Percentiles rank a stretch among this genome's conserved stretches.
Conservation (phyloP, 1,140 invertebrate genomes). For the Ganaspis sp. region DNA sequence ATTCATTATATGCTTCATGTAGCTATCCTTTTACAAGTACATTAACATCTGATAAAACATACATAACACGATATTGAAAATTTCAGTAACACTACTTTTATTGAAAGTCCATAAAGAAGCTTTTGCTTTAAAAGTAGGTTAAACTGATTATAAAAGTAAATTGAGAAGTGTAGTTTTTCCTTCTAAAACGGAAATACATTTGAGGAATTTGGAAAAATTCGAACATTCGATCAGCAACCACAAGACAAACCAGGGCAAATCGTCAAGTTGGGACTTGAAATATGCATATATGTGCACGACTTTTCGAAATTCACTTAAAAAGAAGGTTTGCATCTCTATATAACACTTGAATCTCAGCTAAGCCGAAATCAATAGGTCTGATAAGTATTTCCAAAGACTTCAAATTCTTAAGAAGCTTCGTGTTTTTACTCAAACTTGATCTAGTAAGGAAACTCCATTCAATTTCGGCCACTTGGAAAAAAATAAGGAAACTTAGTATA, state of each 20-base stretch:
- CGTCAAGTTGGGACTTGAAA: background rate
- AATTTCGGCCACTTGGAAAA: background rate
- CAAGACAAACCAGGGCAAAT: constrained; percentile 1
- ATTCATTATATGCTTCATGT: too few relatives aligned
- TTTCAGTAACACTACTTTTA: background rate
- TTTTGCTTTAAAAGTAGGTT: background rate
- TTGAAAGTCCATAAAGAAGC: background rate
- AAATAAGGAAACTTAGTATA: too few relatives aligned
- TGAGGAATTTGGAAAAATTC: background rate
- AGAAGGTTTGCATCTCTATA: constrained; percentile 2
- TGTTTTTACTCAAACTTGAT: background rate
- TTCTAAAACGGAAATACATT: background rate
- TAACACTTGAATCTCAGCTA: background rate
- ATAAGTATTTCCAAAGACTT: constrained; percentile 20
- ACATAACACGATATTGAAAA: background rate
- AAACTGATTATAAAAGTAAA: background rate
- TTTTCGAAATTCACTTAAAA: constrained; percentile 1
- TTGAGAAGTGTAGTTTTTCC: background rate
- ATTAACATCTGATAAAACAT: background rate
- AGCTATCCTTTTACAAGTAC: too few relatives aligned
- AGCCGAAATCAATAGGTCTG: constrained; percentile 26
- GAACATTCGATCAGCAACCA: constrained; percentile 10
- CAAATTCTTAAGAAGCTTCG: background rate
- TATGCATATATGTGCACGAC: background rate
- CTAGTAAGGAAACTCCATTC: too few relatives aligned